Conservation (phyloP, 2,888 invertebrate genomes). For the Nemurella pictetii region DNA sequence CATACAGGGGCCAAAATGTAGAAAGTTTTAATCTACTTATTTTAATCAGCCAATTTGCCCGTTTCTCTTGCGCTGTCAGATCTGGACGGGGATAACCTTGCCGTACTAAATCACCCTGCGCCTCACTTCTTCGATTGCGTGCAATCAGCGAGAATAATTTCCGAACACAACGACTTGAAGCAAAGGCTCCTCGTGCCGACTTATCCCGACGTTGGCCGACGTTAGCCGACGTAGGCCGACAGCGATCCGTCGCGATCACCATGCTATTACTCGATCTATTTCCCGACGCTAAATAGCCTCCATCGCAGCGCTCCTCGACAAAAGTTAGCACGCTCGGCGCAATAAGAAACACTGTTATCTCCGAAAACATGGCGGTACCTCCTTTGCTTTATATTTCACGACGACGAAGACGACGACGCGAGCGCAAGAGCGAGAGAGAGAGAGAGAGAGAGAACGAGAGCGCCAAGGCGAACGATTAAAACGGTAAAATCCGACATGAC, state of each 20-base stretch:
- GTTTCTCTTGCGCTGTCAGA: too few relatives aligned
- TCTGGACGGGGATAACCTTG: too few relatives aligned
- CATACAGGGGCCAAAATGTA: too few relatives aligned
- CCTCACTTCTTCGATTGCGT: neutral
- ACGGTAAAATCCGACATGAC: constrained; percentile 41
- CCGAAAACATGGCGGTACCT: neutral
- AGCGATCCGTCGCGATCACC: neutral
- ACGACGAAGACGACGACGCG: neutral
- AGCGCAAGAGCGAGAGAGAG: neutral
- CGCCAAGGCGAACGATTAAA: constrained; percentile 38
- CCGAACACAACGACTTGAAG: too few relatives aligned
- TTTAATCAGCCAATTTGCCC: too few relatives aligned
- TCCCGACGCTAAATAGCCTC: neutral
- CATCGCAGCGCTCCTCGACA: neutral
- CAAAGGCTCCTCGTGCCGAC: neutral
- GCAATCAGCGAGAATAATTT: neutral
- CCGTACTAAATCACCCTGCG: neutral
- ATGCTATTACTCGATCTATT: neutral
- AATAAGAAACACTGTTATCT: neutral
- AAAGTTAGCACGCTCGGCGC: neutral
- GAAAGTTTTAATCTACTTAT: too few relatives aligned
- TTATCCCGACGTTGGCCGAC: too few relatives aligned
- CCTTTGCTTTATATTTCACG: neutral
- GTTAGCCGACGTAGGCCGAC: too few relatives aligned
- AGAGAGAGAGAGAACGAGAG: constrained; percentile 7